phyloP scores from a whole-genome alignment of 92 coral and sea anemone genomes.

The Phenganax marumi region DNA sequence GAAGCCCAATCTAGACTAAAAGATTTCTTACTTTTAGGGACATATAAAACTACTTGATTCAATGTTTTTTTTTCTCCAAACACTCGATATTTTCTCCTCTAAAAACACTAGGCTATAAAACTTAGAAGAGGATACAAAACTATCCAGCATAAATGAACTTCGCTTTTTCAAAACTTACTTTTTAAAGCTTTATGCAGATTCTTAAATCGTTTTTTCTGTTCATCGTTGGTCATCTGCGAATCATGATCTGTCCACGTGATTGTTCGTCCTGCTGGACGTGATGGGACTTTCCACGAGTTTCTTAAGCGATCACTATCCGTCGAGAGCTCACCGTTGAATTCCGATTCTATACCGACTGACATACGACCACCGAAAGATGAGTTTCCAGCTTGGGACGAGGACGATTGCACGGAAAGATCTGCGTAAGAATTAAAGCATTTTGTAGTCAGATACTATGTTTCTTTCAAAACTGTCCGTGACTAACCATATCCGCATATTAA shows the following conservation, averaged over 20 bases:
- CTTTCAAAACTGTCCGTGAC: too few species aligned
- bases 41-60: too few species aligned
- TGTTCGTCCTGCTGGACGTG: slow-evolving; percentile 77
- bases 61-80: too few species aligned
- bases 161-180: slow-evolving; percentile 62
- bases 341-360: neutral
- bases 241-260: slow-evolving; percentile 69
- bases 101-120: too few species aligned
- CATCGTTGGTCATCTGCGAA: slow-evolving; percentile 40
- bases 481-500: too few species aligned
- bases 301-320: neutral
- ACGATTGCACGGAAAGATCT: neutral
- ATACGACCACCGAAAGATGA: neutral
- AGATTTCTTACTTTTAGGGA: too few species aligned
- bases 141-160: too few species aligned
- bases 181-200: slow-evolving; percentile 70
- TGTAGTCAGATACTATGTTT: too few species aligned
- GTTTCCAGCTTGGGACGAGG: neutral
- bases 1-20: too few species aligned
- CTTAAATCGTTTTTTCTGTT: slow-evolving; percentile 54
- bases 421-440: neutral
- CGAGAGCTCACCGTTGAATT: neutral
- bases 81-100: too few species aligned
- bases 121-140: too few species aligned
- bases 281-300: slow-evolving; percentile 48